Evolutionary conservation across 2,888 invertebrate genomes (phyloP).

Genomic region (Bellardia pandia): DNA sequence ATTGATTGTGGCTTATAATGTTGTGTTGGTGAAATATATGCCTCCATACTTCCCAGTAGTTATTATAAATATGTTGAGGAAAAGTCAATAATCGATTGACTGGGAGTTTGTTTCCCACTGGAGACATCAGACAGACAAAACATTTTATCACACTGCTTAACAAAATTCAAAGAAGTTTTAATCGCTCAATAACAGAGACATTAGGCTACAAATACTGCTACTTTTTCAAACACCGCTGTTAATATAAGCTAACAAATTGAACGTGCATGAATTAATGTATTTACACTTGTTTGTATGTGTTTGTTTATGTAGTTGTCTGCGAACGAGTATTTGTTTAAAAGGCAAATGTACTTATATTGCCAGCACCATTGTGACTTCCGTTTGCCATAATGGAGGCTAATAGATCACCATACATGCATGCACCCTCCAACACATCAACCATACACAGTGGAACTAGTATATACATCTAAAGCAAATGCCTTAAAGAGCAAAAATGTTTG

Average conservation of each 20-base stretch:
- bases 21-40: no score
- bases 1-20: no score
- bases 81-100: no score
- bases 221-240: background rate
- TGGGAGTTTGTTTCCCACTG: no score
- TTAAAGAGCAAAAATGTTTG: conserved; percentile 21
- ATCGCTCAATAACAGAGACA: no score
- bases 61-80: no score
- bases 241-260: conserved; percentile 54
- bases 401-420: conserved; percentile 69
- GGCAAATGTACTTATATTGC: conserved; percentile 56
- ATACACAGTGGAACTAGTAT: background rate
- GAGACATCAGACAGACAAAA: no score
- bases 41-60: no score
- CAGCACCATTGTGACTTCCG: conserved; percentile 72
- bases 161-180: no score
- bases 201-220: conserved; percentile 2
- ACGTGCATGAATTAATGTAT: conserved; percentile 61
- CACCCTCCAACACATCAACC: background rate
- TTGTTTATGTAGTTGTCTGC: conserved; percentile 35
- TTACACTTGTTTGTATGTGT: conserved; percentile 2
- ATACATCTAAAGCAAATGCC: background rate
- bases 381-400: conserved; percentile 74
- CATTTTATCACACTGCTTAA: background rate
- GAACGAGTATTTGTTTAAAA: conserved; percentile 36